Conservation (phyloP, 37 sponge, comb jelly and placozoan species). For the Geodia barretti region DNA sequence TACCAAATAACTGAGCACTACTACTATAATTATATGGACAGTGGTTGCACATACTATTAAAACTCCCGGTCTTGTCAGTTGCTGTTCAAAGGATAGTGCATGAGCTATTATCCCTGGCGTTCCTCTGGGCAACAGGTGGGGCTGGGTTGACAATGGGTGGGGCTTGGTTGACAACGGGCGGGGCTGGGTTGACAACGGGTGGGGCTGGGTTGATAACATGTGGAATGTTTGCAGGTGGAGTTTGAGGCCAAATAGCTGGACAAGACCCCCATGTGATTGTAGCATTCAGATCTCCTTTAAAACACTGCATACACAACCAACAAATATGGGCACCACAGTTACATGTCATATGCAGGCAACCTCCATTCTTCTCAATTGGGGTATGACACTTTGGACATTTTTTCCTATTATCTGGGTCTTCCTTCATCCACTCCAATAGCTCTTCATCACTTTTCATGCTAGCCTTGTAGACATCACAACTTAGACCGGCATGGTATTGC, state of each 20-base stretch:
- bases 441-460: constrained; percentile 2
- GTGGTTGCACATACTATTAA: too few species aligned
- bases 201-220: not conserved
- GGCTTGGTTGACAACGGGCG: not conserved
- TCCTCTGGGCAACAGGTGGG: too few species aligned
- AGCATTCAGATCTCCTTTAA: not conserved
- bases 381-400: constrained; percentile 60
- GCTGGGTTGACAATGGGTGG: not conserved
- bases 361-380: constrained; percentile 71
- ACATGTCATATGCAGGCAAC: constrained; percentile 57
- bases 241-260: not conserved
- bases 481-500: constrained; percentile 62
- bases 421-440: constrained; percentile 46
- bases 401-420: constrained; percentile 35
- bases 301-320: constrained; percentile 62
- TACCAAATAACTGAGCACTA: too few species aligned
- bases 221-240: not conserved
- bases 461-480: constrained; percentile 47
- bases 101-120: too few species aligned
- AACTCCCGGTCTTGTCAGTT: too few species aligned
- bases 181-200: not conserved
- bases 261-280: not conserved
- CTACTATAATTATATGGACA: too few species aligned
- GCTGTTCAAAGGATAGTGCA: too few species aligned
- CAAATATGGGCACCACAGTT: constrained; percentile 58